Evolutionary conservation across 2,888 invertebrate genomes (phyloP), one percentile per base, ranked within the genome.

Genomic region (Heteropelma amictum): DNA sequence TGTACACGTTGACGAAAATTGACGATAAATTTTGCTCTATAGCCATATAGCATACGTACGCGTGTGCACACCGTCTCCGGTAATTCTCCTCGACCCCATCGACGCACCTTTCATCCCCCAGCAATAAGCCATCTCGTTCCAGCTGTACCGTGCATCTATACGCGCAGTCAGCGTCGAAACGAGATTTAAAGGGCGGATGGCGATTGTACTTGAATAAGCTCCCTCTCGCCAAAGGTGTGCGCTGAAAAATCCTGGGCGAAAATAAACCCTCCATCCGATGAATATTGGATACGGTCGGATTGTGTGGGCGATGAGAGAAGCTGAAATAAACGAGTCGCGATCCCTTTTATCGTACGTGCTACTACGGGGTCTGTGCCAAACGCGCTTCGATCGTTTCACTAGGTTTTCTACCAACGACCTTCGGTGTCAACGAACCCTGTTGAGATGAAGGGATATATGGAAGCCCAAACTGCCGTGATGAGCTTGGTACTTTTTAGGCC

Each of bases 221-320:
- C 12, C 35, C 70, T 54, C 83, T 84, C 77, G 80, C 77, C 79
- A 69, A 83, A 86, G 86, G 85, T 85, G 85, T 77, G 81, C 83
- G 77, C 80, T 81, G 84, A 77, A 83, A 84, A 83, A 84, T 84
- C 80, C 83, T 76, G 51, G 60, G 53, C 70, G 53, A 65, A 42
- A 53, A 54, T 70, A 65, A 70, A 45, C 53, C 79, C 71, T 63
- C 74, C 23, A 28, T 58, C n/a, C 79, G 77, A 83, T 84, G 79
- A 81, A 82, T 84, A 85, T 85, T 82, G 83, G 83, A 83, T 84
- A 84, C 79, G 82, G 68, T 64, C 23, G 75, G 80, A 79, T 78
- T 77, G 81, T 80, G 77, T 81, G 82, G 72, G 71, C 77, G 75
- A 72, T 70, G 69, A 61, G 72, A 77, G 80, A 77, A 30, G 35